A percentile compares a stretch with the other conserved stretches of the same genome.
phyloP scores from a whole-genome alignment of 2,888 invertebrate species.

The Lottia scabra region DNA sequence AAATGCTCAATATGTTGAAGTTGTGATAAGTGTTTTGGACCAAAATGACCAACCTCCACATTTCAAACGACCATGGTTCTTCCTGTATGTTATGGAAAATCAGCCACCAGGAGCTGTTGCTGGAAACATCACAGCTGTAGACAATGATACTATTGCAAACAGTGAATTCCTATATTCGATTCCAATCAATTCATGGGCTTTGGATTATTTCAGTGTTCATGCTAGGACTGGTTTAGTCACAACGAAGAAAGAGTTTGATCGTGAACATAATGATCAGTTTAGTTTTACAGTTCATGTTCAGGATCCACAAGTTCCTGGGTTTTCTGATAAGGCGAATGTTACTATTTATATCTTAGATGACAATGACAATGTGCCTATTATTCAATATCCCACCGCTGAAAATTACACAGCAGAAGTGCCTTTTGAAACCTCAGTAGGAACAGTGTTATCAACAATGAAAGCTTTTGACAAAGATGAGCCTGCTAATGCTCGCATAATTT shows the following conservation, averaged over 20 bases:
- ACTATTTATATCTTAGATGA: conserved; percentile 95
- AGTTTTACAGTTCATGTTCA: conserved; percentile 86
- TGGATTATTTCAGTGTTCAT: conserved; percentile 73
- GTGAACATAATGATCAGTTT: conserved; percentile 86
- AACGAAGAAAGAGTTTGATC: conserved; percentile 83
- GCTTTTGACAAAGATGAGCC: conserved; percentile 94
- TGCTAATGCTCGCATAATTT: conserved; percentile 90
- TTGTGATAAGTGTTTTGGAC: conserved; percentile 88
- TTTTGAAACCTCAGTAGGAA: conserved; percentile 50
- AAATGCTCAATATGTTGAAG: conserved; percentile 78
- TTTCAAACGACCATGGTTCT: conserved; percentile 81
- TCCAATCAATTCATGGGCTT: conserved; percentile 67
- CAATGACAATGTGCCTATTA: conserved; percentile 89
- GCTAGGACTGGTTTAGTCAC: conserved; percentile 86
- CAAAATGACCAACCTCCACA: conserved; percentile 94
- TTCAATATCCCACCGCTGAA: conserved; percentile 50
- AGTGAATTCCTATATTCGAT: conserved; percentile 74
- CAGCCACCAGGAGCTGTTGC: conserved; percentile 89
- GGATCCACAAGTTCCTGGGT: conserved; percentile 76
- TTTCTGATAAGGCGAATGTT: conserved; percentile 87
- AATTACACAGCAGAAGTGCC: conserved; percentile 54
- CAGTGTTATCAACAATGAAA: conserved; percentile 74
- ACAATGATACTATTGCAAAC: conserved; percentile 91
- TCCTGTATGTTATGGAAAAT: conserved; percentile 88
- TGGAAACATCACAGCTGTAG: conserved; percentile 89